Conservation (phyloP, 2,888 invertebrate species). For the Ornithoptera alexandrae region DNA sequence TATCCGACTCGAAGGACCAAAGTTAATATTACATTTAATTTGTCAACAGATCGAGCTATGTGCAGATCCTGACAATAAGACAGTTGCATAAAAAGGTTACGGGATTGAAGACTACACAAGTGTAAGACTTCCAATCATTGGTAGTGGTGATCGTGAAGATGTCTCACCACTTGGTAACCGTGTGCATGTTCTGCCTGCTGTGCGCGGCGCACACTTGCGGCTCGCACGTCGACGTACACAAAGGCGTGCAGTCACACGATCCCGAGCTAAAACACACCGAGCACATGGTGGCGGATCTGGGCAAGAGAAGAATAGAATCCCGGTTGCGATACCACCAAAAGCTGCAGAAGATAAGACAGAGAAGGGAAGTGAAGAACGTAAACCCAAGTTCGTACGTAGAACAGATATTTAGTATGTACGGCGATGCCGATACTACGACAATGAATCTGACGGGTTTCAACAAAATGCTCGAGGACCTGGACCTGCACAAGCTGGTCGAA, state of each 20-base stretch:
- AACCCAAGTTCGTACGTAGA: constrained; percentile 82
- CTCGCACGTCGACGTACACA: constrained; percentile 81
- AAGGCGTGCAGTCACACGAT: constrained; percentile 46
- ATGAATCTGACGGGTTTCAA: constrained; percentile 85
- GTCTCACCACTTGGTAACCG: constrained; percentile 83
- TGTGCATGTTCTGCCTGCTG: constrained; percentile 90
- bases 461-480: constrained; percentile 81
- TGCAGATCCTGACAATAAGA: constrained; percentile 33
- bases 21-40: background rate
- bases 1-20: too few species aligned
- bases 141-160: constrained; percentile 46
- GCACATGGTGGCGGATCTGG: constrained; percentile 46
- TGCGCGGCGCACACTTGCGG: constrained; percentile 90
- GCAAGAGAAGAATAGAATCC: constrained; percentile 47
- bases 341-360: constrained; percentile 47
- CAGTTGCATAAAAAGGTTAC: constrained; percentile 14
- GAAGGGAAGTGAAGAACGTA: constrained; percentile 54
- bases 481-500: constrained; percentile 75
- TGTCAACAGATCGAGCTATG: constrained; percentile 37
- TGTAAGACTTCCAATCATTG: constrained; percentile 34
- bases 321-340: constrained; percentile 53
- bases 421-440: constrained; percentile 82
- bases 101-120: constrained; percentile 25
- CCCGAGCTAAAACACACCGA: constrained; percentile 42
- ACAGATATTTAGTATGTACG: constrained; percentile 84